Percentiles rank a stretch among this genome's conserved stretches.
These are phyloP conservation scores for Plectus sambesii DNA, from an alignment of 1,140 invertebrate genomes.

Conservation along the genomic window DNA sequence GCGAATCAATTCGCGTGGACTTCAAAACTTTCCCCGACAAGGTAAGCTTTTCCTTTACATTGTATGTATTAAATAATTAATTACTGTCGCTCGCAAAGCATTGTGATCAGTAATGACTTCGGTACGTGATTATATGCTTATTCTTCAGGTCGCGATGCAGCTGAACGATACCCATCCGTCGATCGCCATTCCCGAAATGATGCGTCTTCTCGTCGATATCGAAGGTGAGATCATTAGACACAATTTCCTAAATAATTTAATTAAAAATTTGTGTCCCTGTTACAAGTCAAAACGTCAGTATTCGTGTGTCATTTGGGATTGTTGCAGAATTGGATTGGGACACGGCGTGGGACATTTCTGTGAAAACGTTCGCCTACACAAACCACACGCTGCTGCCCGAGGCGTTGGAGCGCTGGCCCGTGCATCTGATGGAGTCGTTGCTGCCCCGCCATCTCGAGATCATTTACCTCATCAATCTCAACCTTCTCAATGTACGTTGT, in stretches of 20 bases:
- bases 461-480: conserved; percentile 90
- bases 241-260: no score
- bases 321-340: no score
- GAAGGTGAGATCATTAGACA: conserved; percentile 62
- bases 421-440: conserved; percentile 68
- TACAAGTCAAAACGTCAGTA: no score
- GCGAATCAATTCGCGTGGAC: conserved; percentile 66
- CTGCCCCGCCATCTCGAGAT: conserved; percentile 86
- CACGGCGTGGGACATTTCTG: conserved; percentile 84
- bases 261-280: no score
- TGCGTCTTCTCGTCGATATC: conserved; percentile 85
- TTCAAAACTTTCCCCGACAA: conserved; percentile 88
- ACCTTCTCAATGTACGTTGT: no score
- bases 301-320: no score
- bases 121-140: conserved; percentile 9
- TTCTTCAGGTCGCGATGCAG: conserved; percentile 74
- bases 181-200: conserved; percentile 89
- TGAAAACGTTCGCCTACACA: conserved; percentile 82
- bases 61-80: conserved; percentile 2
- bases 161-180: conserved; percentile 98
- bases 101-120: no score
- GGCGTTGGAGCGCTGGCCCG: conserved; percentile 87
- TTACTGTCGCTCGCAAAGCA: no score
- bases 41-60: conserved; percentile 40
- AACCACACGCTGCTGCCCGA: conserved; percentile 96